These are phyloP conservation scores for Coenobita brevimanus DNA, from an alignment of 1,140 invertebrate genomes.

Conservation along the genomic window DNA sequence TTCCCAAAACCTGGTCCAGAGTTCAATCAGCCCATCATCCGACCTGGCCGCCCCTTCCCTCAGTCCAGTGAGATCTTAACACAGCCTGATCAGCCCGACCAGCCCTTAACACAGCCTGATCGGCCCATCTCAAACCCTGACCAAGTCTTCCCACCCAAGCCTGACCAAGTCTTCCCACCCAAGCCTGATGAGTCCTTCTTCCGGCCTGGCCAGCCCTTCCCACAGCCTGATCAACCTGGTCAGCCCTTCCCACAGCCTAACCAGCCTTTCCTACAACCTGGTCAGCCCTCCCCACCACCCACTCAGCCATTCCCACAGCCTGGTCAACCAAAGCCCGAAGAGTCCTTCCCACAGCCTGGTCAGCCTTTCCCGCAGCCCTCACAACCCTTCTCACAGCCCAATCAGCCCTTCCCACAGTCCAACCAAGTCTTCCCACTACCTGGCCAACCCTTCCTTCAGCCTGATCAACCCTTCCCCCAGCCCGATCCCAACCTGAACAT, in stretches of 20 bases:
- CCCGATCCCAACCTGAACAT: constrained; percentile 5
- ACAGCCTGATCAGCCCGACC: background rate
- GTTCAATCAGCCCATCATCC: background rate
- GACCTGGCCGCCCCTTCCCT: background rate
- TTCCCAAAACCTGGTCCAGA: background rate
- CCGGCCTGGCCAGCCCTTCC: background rate
- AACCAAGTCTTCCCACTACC: constrained; percentile 17
- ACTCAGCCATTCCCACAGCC: background rate
- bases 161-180: background rate
- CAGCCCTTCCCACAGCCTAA: background rate
- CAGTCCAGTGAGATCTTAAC: background rate
- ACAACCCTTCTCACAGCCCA: background rate
- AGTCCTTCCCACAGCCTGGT: background rate
- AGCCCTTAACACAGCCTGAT: background rate
- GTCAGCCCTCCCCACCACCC: background rate
- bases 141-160: constrained; percentile 23
- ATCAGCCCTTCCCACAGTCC: background rate
- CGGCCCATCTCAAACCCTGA: background rate
- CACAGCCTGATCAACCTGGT: background rate
- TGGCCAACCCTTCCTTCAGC: constrained; percentile 15
- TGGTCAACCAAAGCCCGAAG: background rate
- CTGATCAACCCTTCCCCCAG: constrained; percentile 16
- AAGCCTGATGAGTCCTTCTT: background rate
- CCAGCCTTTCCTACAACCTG: background rate
- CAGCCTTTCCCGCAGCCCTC: constrained; percentile 19